phyloP scores from a whole-genome alignment of 2,888 invertebrate genomes.

The Scaptodrosophila latifasciaeformis region DNA sequence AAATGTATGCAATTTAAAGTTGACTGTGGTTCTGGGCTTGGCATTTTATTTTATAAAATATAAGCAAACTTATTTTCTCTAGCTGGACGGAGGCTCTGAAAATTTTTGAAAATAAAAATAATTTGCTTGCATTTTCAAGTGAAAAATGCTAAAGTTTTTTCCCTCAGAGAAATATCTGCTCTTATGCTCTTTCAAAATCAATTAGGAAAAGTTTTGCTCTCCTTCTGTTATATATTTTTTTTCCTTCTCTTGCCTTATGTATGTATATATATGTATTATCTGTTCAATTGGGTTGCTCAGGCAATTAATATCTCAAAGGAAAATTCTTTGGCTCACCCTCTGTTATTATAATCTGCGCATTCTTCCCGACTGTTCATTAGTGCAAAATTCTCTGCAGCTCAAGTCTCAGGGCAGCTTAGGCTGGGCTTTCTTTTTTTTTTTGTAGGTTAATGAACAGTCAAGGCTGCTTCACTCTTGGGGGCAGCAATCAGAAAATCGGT shows the following conservation, averaged over 20 bases:
- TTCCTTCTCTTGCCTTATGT: not conserved
- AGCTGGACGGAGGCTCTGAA: conserved; percentile 28
- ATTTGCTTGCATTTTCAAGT: conserved; percentile 30
- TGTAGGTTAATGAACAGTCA: not conserved
- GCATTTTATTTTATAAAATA: conserved; percentile 7
- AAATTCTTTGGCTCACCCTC: not conserved
- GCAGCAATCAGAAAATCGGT: no score
- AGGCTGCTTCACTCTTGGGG: no score
- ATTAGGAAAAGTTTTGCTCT: conserved; percentile 54
- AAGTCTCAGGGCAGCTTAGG: not conserved
- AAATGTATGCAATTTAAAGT: conserved; percentile 68
- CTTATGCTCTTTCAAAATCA: conserved; percentile 46
- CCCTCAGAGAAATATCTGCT: conserved; percentile 29
- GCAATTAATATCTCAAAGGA: not conserved
- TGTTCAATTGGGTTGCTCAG: conserved; percentile 10
- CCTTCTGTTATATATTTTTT: conserved; percentile 13
- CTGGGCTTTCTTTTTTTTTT: not conserved
- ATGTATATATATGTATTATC: conserved; percentile 20
- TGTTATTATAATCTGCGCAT: not conserved
- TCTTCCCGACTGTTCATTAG: not conserved
- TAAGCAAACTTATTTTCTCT: conserved; percentile 26
- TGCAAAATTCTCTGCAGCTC: not conserved
- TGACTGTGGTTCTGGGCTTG: conserved; percentile 12
- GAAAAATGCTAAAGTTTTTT: conserved; percentile 61
- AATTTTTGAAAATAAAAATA: conserved; percentile 40